Evolutionary conservation across 2,113 vertebrate species (phyloP), one percentile per base, ranked within the genome.

Genomic region (Anoura caudifer): DNA sequence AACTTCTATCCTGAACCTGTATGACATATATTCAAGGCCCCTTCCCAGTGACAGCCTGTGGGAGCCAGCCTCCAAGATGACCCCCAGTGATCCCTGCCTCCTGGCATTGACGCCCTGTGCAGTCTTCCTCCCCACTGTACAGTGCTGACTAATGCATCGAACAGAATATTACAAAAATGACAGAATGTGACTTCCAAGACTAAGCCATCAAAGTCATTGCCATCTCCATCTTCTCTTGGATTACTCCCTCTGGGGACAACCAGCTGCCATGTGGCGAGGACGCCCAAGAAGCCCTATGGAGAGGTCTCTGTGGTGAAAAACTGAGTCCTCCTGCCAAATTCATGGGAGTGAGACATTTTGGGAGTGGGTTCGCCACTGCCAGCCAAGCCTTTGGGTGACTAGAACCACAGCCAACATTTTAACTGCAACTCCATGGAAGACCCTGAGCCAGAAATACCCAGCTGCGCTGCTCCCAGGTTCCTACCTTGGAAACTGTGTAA

Each of bases 321-420:
- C 12, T 17, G 26, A 50, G 75, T 75, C 47, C 19, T 85, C 77
- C 50, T 88, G 36, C 70, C 87, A 94, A 61, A 73, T 80, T 24
- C 69, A 33, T 0, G 3, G 61, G 26, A 69, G 24, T 36, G 38
- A 87, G 76, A 16, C 22, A 3, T 45, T 82, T 33, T 80, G 50
- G 94, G 94, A 94, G 43, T 14, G 26, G 12, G 31, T 36, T 28
- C 2, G n/a, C 41, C 45, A 61, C 20, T 45, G 19, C 31, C 20
- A 20, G 88, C 81, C 95, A 96, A 54, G 70, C 10, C 43, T 90
- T 65, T 54, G 36, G 70, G 76, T 24, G 52, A 36, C 50, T 19
- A 43, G 77, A 81, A 22, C 45, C n/a, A 75, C 24, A 26, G 81
- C 59, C 95, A 94, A 50, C 26, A 41, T 38, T 70, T 69, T 75